Conservation (phyloP, 2,113 vertebrate species). For the Tetrao urogallus region DNA sequence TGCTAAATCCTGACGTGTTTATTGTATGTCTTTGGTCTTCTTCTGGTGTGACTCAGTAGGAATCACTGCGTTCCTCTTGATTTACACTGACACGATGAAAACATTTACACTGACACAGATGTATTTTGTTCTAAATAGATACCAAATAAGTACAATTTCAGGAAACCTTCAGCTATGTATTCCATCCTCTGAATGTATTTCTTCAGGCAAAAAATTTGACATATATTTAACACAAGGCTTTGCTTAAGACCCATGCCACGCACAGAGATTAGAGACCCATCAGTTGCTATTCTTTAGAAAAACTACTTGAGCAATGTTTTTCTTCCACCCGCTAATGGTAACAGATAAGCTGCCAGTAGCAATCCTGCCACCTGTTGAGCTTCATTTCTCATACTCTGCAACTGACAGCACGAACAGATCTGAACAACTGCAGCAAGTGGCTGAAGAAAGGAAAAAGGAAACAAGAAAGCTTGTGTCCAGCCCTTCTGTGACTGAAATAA, state of each 20-base stretch:
- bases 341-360: neutral
- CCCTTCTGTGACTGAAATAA: neutral
- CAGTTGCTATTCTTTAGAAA: neutral
- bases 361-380: neutral
- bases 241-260: neutral
- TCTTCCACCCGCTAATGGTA: neutral
- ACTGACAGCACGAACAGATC: rapidly evolving
- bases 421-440: neutral
- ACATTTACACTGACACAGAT: neutral
- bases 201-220: neutral
- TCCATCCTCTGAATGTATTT: neutral
- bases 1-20: neutral
- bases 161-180: neutral
- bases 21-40: neutral
- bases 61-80: neutral
- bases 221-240: neutral
- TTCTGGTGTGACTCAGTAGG: neutral
- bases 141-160: neutral
- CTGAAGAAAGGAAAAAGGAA: neutral
- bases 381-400: neutral
- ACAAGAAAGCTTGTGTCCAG: neutral
- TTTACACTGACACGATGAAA: neutral
- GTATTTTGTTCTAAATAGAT: neutral
- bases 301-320: neutral
- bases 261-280: neutral